Conservation (phyloP, 2,888 invertebrate species). For the Teleiodes luculella region DNA sequence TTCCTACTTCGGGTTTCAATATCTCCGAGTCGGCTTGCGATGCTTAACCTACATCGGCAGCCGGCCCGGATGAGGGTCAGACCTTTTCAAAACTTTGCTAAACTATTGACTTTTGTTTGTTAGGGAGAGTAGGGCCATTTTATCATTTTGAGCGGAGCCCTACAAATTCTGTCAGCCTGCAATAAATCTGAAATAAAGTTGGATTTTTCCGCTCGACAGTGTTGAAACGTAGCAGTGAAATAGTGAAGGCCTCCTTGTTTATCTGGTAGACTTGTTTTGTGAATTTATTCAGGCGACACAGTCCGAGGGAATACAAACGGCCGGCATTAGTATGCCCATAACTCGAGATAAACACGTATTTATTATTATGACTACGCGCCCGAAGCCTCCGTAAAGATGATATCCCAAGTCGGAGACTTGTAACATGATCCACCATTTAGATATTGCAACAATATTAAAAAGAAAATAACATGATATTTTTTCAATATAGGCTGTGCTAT, state of each 20-base stretch:
- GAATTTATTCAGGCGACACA: conserved; percentile 9
- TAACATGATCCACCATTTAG: conserved; percentile 1
- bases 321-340: conserved; percentile 6
- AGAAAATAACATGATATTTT: too few species aligned
- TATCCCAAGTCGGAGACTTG: neutral
- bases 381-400: neutral
- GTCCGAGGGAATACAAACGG: neutral
- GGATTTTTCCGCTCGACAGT: conserved; percentile 20
- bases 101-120: conserved; percentile 28
- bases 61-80: conserved; percentile 4
- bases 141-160: conserved; percentile 20
- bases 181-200: conserved; percentile 20
- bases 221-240: conserved; percentile 13
- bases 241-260: conserved; percentile 6
- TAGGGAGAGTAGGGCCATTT: conserved; percentile 17
- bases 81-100: conserved; percentile 24
- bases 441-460: neutral
- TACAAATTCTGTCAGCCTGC: conserved; percentile 21
- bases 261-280: conserved; percentile 16
- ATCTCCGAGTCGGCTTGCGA: neutral
- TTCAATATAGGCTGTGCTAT: too few species aligned
- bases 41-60: neutral
- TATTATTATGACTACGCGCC: neutral
- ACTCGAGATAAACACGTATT: conserved; percentile 5
- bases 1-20: neutral